Evolutionary conservation across 2,888 invertebrate species (phyloP).

Genomic region (Pteria penguin): DNA sequence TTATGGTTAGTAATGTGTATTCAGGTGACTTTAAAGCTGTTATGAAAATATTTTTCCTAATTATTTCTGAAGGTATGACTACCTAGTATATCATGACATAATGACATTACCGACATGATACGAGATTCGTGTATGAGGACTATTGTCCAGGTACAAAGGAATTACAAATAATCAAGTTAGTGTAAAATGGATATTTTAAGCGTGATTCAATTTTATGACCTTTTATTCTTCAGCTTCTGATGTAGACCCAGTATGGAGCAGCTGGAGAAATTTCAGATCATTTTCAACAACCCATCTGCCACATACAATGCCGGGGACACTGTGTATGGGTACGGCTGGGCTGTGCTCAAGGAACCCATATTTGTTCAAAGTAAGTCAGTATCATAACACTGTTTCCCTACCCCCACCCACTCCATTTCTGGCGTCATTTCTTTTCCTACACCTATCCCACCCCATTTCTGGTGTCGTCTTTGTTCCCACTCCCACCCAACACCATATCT

Average conservation of each 20-base stretch:
- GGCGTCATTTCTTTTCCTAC: not conserved
- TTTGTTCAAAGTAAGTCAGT: slow-evolving; percentile 75
- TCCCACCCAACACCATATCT: not conserved
- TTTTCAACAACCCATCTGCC: slow-evolving; percentile 73
- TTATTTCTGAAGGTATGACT: too few relatives aligned
- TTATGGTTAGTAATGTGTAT: too few relatives aligned
- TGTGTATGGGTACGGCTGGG: slow-evolving; percentile 74
- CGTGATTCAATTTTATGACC: not conserved
- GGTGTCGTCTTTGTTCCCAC: not conserved
- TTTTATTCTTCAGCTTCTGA: slow-evolving; percentile 53
- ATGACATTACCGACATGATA: too few relatives aligned
- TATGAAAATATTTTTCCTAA: too few relatives aligned
- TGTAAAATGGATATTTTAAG: not conserved
- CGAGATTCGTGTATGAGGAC: too few relatives aligned
- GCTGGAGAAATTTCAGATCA: slow-evolving; percentile 75
- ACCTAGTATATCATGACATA: too few relatives aligned
- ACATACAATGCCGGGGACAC: slow-evolving; percentile 73
- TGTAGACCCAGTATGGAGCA: slow-evolving; percentile 66
- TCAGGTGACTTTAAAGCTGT: too few relatives aligned
- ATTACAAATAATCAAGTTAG: too few relatives aligned
- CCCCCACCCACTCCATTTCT: too few relatives aligned
- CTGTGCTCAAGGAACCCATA: slow-evolving; percentile 71
- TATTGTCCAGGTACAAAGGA: too few relatives aligned
- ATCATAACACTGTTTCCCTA: too few relatives aligned
- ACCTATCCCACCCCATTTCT: not conserved